These are phyloP conservation scores for Dendrocincla tyrannina DNA, from an alignment of 2,797 vertebrate genomes.

Conservation along the genomic window DNA sequence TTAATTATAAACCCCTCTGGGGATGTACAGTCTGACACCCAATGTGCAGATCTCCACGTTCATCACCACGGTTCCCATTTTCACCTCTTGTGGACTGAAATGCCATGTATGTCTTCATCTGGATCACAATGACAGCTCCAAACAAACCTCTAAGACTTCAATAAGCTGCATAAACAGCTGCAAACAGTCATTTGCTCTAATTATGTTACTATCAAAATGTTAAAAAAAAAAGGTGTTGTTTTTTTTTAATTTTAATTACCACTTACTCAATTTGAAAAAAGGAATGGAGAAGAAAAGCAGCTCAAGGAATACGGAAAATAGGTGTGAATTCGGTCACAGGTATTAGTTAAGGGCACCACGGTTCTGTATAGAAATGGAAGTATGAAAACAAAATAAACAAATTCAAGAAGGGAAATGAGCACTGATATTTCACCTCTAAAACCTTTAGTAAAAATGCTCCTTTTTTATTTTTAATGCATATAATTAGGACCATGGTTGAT, in stretches of 20 bases:
- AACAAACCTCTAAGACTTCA: conserved; percentile 40
- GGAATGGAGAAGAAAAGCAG: background rate
- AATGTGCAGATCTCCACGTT: background rate
- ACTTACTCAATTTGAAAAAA: conserved; percentile 10
- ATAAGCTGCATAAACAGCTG: conserved; percentile 38
- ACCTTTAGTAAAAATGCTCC: background rate
- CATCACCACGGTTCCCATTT: conserved; percentile 8
- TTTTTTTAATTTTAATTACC: conserved; percentile 5
- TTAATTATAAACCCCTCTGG: conserved; percentile 27
- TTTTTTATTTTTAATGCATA: background rate
- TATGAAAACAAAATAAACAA: background rate
- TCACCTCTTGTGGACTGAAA: background rate
- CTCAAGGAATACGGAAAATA: background rate
- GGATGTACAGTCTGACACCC: conserved; percentile 7
- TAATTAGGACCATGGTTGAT: conserved; percentile 35
- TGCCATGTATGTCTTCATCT: conserved; percentile 22
- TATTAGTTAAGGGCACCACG: background rate
- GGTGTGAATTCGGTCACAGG: background rate
- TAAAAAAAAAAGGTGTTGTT: background rate
- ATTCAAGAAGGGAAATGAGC: background rate
- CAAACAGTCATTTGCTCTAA: conserved; percentile 53
- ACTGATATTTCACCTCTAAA: conserved; percentile 15
- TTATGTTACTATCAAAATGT: conserved; percentile 21
- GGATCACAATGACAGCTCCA: background rate
- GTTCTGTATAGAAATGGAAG: conserved; percentile 1